These are phyloP conservation scores for Ispidina lecontei DNA, from an alignment of 2,797 vertebrate genomes.

Conservation along the genomic window DNA sequence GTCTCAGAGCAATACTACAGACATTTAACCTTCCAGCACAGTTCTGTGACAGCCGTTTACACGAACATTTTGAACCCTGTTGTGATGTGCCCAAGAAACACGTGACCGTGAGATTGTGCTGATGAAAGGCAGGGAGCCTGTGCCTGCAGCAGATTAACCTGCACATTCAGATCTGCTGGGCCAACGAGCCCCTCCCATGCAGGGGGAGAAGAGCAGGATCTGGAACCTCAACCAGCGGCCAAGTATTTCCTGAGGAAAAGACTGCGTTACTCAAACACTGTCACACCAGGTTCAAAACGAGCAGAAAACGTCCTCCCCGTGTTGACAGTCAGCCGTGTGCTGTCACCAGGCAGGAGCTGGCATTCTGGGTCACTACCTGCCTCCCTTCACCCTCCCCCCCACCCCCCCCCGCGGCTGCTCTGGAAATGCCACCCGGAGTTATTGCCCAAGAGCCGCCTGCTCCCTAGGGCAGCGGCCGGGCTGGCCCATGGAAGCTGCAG, in stretches of 20 bases:
- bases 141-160: accelerated
- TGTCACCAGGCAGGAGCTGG: background rate
- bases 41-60: background rate
- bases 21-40: background rate
- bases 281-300: background rate
- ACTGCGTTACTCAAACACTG: accelerated
- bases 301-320: accelerated
- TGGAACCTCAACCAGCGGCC: background rate
- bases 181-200: background rate
- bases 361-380: background rate
- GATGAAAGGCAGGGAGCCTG: accelerated
- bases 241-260: background rate
- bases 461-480: background rate
- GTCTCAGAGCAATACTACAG: background rate
- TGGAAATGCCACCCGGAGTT: background rate
- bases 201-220: background rate
- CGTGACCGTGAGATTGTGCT: accelerated
- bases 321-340: accelerated
- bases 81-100: background rate
- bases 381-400: background rate
- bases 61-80: background rate
- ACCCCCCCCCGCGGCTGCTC: background rate
- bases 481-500: background rate
- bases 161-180: accelerated
- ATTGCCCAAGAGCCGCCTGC: background rate